Evolutionary conservation across 2,797 vertebrate species (phyloP).

Genomic region (Borostomias antarcticus): DNA sequence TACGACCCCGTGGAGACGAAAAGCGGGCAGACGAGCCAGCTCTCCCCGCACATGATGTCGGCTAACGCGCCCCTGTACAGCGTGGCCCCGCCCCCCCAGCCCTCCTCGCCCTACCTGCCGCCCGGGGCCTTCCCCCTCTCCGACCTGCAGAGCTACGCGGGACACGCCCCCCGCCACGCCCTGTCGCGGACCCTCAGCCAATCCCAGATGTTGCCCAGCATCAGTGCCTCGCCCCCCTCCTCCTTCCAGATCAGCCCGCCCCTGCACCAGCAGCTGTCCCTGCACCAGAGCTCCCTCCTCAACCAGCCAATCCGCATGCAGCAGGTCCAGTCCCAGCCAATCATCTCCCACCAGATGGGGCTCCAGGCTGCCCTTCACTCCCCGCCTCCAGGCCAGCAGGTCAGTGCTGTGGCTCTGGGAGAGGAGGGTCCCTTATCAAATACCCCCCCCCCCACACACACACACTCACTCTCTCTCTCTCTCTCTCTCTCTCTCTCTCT

Average conservation of each 20-base stretch:
- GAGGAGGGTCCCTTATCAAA: no score
- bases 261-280: constrained; percentile 84
- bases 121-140: constrained; percentile 83
- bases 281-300: constrained; percentile 84
- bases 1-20: constrained; percentile 85
- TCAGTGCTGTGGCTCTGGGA: constrained; percentile 53
- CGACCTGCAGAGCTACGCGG: constrained; percentile 82
- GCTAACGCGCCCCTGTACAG: constrained; percentile 84
- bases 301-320: constrained; percentile 86
- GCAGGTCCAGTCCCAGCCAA: constrained; percentile 82
- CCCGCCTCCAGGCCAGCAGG: constrained; percentile 87
- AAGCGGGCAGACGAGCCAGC: constrained; percentile 74
- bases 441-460: not conserved
- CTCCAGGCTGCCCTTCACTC: constrained; percentile 86
- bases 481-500: no score
- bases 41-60: constrained; percentile 83
- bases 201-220: constrained; percentile 82
- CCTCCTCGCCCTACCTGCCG: constrained; percentile 79
- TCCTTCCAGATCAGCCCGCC: constrained; percentile 86
- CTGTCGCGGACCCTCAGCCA: constrained; percentile 79
- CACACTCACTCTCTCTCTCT: no score
- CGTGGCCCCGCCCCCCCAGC: constrained; percentile 76
- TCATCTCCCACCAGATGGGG: constrained; percentile 85
- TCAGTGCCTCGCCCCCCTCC: constrained; percentile 83
- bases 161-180: constrained; percentile 75